Conservation (phyloP, 1,140 invertebrate species). For the Notospermus geniculatus region DNA sequence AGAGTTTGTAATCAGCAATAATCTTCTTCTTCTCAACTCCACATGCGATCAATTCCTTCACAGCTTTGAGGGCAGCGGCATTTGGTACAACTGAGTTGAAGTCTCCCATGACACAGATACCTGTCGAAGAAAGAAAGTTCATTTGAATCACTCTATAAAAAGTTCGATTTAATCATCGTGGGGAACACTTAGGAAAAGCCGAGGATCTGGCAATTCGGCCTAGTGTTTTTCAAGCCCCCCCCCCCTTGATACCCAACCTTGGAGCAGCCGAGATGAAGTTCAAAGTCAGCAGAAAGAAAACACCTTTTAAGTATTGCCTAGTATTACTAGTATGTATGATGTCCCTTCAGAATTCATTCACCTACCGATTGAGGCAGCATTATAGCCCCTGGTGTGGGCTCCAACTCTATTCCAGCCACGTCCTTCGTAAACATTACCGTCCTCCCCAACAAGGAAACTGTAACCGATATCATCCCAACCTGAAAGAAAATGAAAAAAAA, state of each 20-base stretch:
- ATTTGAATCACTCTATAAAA: too few species aligned
- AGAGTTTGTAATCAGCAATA: conserved; percentile 25
- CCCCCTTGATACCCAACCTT: too few species aligned
- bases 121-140: too few species aligned
- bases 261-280: too few species aligned
- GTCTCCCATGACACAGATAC: conserved; percentile 70
- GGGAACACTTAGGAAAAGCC: too few species aligned
- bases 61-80: conserved; percentile 20
- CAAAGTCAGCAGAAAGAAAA: too few species aligned
- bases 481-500: conserved; percentile 6
- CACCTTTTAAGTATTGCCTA: too few species aligned
- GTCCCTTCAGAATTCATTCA: too few species aligned
- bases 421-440: conserved; percentile 73
- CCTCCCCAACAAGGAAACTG: conserved; percentile 76
- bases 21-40: conserved; percentile 26
- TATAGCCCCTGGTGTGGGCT: conserved; percentile 68
- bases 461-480: conserved; percentile 70
- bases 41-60: conserved; percentile 32
- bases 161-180: too few species aligned
- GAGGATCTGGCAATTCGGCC: too few species aligned
- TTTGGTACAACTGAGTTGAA: conserved; percentile 29
- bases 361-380: conserved; percentile 68
- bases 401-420: conserved; percentile 69
- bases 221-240: too few species aligned
- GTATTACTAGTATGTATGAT: too few species aligned